Evolutionary conservation across 2,888 invertebrate species (phyloP).

Genomic region (Argyresthia goedartella): DNA sequence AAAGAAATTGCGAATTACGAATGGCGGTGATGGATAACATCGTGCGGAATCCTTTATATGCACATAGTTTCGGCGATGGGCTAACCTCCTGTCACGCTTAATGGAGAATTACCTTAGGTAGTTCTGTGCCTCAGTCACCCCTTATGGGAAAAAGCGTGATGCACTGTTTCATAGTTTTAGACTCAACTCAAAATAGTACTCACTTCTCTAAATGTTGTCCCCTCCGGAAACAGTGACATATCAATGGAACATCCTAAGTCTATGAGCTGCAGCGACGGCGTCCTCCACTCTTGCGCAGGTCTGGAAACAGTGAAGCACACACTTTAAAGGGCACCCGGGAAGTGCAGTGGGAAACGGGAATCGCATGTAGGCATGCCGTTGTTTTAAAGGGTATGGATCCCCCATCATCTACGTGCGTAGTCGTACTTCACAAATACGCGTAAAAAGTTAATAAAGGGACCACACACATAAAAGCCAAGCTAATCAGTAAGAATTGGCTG

Average conservation of each 20-base stretch:
- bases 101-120: too few relatives aligned
- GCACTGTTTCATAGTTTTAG: background rate
- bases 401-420: background rate
- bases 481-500: too few relatives aligned
- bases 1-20: too few relatives aligned
- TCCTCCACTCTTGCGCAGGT: conserved; percentile 73
- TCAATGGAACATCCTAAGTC: conserved; percentile 97
- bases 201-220: conserved; percentile 80
- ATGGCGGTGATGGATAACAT: too few relatives aligned
- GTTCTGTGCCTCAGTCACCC: background rate
- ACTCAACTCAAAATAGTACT: conserved; percentile 10
- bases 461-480: background rate
- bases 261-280: conserved; percentile 85
- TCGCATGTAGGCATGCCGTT: background rate
- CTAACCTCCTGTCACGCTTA: too few relatives aligned
- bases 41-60: too few relatives aligned
- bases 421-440: background rate
- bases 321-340: too few relatives aligned
- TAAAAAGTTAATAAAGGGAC: background rate
- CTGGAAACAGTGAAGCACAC: conserved; percentile 39
- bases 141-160: too few relatives aligned
- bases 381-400: background rate
- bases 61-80: too few relatives aligned
- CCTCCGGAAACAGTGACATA: conserved; percentile 84
- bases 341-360: too few relatives aligned